Evolutionary conservation across 2,888 invertebrate species (phyloP), one percentile per base, ranked within the genome.

Genomic region (Phyto melanocephala): DNA sequence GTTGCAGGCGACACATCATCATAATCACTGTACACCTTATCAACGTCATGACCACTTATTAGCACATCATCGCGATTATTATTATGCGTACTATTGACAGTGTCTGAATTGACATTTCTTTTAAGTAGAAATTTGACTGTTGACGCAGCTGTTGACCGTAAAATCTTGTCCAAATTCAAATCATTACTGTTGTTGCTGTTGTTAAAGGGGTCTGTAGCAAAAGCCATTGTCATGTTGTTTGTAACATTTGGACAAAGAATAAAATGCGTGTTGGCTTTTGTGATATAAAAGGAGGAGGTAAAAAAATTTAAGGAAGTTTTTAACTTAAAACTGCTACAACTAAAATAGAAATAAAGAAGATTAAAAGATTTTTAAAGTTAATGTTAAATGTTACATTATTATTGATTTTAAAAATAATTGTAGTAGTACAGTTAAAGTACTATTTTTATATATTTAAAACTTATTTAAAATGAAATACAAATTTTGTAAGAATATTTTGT

Each of bases 161-260:
- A 71, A 75, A 58, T 42, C 22, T 68, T 62, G 35, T 72, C 63
- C 37, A 80, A 72, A 76, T 77, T 77, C 45, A 77, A 68, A 60
- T 80, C 67, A 67, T 56, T 60, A 52, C 28, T 70, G 71, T 6
- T 35, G 67, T n/a, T 78, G 76, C 20, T 35, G 54, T 68, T 75
- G 71, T 52, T 60, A 10, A 15, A 13, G 33, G 20, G 42, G 50
- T 58, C 67, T 58, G 63, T 58, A 28, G 60, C 65, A 22, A 78
- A 75, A 42, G 75, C 37, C 78, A 78, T 83, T 71, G 77, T 83
- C 83, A 83, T 74, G 58, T 70, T 58, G 45, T 58, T 33, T n/a
- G 37, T 8, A 70, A 70, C 74, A 80, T 80, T 77, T 67, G 78
- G 35, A 42, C 24, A 52, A 67, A 17, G 13, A 58, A 54, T 24